Evolutionary conservation across 2,797 vertebrate genomes (phyloP).

Genomic region (Champsocephalus gunnari): DNA sequence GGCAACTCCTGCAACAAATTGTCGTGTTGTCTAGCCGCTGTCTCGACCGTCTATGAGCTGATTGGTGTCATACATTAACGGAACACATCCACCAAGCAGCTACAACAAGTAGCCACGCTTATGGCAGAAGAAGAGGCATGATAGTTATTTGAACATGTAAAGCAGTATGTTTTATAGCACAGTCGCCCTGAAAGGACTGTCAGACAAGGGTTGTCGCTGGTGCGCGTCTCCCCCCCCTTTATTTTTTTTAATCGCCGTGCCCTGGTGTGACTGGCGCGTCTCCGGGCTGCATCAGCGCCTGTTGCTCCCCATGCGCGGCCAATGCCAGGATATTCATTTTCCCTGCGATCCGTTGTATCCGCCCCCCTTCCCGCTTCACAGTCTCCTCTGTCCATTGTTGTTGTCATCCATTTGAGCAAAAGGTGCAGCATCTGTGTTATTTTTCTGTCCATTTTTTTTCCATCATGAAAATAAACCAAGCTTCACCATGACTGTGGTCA

Average conservation of each 20-base stretch:
- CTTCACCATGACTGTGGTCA: conserved; percentile 14
- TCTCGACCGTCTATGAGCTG: conserved; percentile 46
- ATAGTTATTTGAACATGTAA: conserved; percentile 26
- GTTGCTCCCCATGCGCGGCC: conserved; percentile 72
- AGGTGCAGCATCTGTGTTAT: conserved; percentile 55
- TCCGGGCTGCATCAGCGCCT: conserved; percentile 70
- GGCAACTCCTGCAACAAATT: conserved; percentile 69
- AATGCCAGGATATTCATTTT: conserved; percentile 65
- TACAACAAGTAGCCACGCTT: conserved; percentile 48
- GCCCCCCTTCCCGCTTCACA: conserved; percentile 45
- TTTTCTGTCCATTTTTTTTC: neutral
- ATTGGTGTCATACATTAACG: conserved; percentile 34
- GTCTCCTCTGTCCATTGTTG: conserved; percentile 67
- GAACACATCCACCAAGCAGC: conserved; percentile 35
- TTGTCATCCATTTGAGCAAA: conserved; percentile 72
- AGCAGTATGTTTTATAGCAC: conserved; percentile 29
- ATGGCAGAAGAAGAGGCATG: conserved; percentile 6
- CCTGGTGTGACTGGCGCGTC: conserved; percentile 73
- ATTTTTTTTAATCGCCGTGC: conserved; percentile 52
- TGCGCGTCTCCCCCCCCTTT: conserved; percentile 26
- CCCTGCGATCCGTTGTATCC: conserved; percentile 65
- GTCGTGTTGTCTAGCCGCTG: conserved; percentile 67
- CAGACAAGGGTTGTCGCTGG: conserved; percentile 33
- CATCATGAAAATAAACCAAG: conserved; percentile 12
- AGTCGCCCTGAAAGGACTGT: conserved; percentile 8